These are phyloP conservation scores for Andrena minutula DNA, from an alignment of 2,888 invertebrate genomes.

Conservation along the genomic window DNA sequence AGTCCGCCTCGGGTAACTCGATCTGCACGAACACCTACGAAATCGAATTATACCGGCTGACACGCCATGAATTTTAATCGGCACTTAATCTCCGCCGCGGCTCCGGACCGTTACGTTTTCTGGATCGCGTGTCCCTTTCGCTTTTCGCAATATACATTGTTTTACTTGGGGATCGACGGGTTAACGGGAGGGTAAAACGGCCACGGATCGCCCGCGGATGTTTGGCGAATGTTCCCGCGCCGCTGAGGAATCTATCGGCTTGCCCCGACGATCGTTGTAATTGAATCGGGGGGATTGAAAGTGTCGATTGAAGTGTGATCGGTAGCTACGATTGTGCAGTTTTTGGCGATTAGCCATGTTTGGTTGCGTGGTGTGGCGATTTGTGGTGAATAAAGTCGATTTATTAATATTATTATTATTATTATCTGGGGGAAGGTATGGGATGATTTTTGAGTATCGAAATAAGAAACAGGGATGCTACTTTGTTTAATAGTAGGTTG, in stretches of 20 bases:
- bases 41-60: conserved; percentile 73
- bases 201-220: conserved; percentile 13
- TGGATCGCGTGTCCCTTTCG: conserved; percentile 64
- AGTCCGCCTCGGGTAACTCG: conserved; percentile 64
- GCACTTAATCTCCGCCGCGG: conserved; percentile 62
- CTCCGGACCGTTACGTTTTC: conserved; percentile 54
- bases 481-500: no score
- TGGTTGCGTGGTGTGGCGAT: no score
- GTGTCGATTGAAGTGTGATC: background rate
- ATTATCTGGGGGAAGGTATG: no score
- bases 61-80: conserved; percentile 75
- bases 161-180: conserved; percentile 28
- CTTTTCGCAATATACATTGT: conserved; percentile 58
- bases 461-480: no score
- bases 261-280: background rate
- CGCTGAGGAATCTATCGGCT: conserved; percentile 2
- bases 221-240: conserved; percentile 7
- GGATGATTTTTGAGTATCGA: no score
- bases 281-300: background rate
- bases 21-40: conserved; percentile 74
- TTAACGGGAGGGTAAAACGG: conserved; percentile 1
- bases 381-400: no score
- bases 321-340: background rate
- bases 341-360: background rate
- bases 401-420: no score